A percentile compares a stretch with the other conserved stretches of the same genome.
phyloP scores from a whole-genome alignment of 2,113 vertebrate species.

The Carassius auratus region DNA sequence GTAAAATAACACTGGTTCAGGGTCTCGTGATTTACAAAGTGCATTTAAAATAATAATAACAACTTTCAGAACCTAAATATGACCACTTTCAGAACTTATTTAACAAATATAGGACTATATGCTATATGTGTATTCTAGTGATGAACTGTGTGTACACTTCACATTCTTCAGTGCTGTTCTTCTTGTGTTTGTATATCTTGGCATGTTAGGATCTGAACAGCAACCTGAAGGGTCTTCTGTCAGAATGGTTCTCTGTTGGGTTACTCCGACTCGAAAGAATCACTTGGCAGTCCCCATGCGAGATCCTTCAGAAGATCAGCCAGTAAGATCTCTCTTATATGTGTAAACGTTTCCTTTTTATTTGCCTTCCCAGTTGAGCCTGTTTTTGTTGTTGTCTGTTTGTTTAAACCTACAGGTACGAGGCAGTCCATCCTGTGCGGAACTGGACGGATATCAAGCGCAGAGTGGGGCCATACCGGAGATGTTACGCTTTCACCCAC shows the following conservation, averaged over 20 bases:
- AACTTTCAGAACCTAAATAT: no score
- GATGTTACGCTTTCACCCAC: conserved; percentile 93
- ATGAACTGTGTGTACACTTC: not conserved
- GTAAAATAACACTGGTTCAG: no score
- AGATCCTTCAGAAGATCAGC: conserved; percentile 95
- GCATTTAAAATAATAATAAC: no score
- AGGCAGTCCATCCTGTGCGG: conserved; percentile 93
- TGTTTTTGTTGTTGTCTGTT: not conserved
- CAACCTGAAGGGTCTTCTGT: conserved; percentile 88
- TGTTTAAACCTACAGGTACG: conserved; percentile 76
- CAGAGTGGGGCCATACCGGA: conserved; percentile 88
- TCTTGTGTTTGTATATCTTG: conserved; percentile 24
- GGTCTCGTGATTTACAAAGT: no score
- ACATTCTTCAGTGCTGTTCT: not conserved
- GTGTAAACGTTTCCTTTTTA: not conserved
- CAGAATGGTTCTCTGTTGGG: conserved; percentile 93
- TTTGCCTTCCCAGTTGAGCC: not conserved
- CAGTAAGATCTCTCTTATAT: conserved; percentile 80
- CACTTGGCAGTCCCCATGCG: conserved; percentile 95
- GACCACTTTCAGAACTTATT: no score
- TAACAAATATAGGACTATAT: not conserved
- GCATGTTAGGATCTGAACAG: conserved; percentile 85
- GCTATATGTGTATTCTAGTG: not conserved
- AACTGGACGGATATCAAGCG: conserved; percentile 95
- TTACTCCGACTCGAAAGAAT: conserved; percentile 90